Percentiles rank a stretch among this genome's conserved stretches.
Evolutionary conservation across 2,797 vertebrate genomes (phyloP).

Genomic region (Neopelma chrysocephalum): DNA sequence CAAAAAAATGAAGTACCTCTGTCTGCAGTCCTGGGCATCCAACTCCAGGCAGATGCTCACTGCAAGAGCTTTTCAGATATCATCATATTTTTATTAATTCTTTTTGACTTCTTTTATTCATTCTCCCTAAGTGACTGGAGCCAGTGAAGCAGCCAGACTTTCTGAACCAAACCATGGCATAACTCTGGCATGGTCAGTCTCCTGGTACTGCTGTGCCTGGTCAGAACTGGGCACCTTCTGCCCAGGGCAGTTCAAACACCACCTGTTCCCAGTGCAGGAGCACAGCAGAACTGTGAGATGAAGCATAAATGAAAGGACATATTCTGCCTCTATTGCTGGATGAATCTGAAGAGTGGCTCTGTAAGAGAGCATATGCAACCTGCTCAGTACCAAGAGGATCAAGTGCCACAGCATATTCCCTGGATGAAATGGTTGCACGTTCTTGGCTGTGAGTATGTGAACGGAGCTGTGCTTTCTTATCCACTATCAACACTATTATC

Average conservation of each 20-base stretch:
- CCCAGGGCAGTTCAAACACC: not conserved
- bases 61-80: not conserved
- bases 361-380: not conserved
- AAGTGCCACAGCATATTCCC: not conserved
- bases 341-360: not conserved
- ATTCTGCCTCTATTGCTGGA: not conserved
- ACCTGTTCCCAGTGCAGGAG: accelerated
- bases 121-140: not conserved
- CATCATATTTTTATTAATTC: not conserved
- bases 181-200: not conserved
- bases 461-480: not conserved
- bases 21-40: not conserved
- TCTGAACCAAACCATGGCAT: not conserved
- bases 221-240: not conserved
- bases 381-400: not conserved
- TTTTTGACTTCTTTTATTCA: not conserved
- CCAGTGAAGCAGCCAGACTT: not conserved
- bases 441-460: not conserved
- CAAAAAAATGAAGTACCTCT: not conserved
- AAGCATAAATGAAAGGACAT: not conserved
- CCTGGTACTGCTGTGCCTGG: accelerated
- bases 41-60: not conserved
- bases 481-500: not conserved
- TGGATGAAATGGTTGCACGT: not conserved
- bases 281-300: not conserved